Conservation (phyloP, 2,113 vertebrate genomes). For the Cromileptes altivelis region DNA sequence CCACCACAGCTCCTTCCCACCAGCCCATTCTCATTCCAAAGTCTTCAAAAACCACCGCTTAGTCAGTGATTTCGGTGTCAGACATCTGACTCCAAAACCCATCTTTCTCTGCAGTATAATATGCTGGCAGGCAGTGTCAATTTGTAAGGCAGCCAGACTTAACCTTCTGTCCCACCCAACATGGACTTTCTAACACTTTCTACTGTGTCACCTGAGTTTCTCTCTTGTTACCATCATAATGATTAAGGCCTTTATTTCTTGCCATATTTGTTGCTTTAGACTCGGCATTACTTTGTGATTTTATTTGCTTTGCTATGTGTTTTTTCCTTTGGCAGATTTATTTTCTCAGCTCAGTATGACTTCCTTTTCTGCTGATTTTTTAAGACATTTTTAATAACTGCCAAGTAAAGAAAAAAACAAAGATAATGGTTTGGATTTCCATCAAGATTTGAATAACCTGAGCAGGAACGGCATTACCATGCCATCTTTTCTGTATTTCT, state of each 20-base stretch:
- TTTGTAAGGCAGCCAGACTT: too few species aligned
- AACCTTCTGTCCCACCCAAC: too few species aligned
- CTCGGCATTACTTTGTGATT: not conserved
- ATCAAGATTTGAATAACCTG: slow-evolving; percentile 28
- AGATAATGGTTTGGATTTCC: not conserved
- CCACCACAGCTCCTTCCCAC: too few species aligned
- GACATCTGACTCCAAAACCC: too few species aligned
- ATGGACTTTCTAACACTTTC: too few species aligned
- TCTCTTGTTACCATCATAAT: too few species aligned
- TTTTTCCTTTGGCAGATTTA: slow-evolving; percentile 8
- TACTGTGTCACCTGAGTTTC: too few species aligned
- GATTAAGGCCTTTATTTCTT: not conserved
- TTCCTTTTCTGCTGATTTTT: not conserved
- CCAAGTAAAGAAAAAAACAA: not conserved
- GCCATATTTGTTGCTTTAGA: not conserved
- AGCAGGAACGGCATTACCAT: not conserved
- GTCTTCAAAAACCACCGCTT: too few species aligned
- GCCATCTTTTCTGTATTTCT: not conserved
- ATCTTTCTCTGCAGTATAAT: too few species aligned
- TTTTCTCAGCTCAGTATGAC: not conserved
- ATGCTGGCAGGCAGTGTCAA: too few species aligned
- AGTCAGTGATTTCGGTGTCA: too few species aligned
- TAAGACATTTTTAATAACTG: not conserved
- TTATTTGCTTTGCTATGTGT: not conserved
- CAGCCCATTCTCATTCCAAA: too few species aligned